phyloP scores from a whole-genome alignment of 1,140 invertebrate species.

The Scaptomyza montana region DNA sequence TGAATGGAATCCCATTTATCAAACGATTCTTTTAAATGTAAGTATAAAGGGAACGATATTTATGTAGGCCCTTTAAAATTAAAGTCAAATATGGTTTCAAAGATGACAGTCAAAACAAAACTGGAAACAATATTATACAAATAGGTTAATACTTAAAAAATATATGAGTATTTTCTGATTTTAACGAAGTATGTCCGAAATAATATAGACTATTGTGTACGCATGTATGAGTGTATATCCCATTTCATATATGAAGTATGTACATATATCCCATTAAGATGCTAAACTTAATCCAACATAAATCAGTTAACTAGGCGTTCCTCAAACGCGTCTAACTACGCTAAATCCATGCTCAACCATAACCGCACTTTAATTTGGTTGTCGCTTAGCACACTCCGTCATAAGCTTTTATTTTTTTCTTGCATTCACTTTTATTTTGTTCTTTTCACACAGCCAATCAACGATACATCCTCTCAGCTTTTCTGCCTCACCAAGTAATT shows the following conservation, averaged over 20 bases:
- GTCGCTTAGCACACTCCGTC: constrained; percentile 16
- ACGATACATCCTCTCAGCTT: constrained; percentile 45
- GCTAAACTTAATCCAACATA: constrained; percentile 34
- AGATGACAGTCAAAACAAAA: not conserved
- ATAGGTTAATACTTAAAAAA: constrained; percentile 35
- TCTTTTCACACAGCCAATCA: constrained; percentile 78
- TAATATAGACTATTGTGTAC: constrained; percentile 6
- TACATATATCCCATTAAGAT: not conserved
- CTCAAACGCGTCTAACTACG: constrained; percentile 54
- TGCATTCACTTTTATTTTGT: constrained; percentile 19
- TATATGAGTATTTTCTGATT: constrained; percentile 56
- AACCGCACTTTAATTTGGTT: constrained; percentile 5
- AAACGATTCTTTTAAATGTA: not conserved
- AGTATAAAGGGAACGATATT: too few species aligned
- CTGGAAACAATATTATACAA: constrained; percentile 10
- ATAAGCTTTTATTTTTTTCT: constrained; percentile 24
- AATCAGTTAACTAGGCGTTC: constrained; percentile 54
- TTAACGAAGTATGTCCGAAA: constrained; percentile 54
- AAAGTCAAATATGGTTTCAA: not conserved
- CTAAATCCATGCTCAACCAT: constrained; percentile 25
- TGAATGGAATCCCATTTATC: not conserved
- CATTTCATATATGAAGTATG: too few species aligned
- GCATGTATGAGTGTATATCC: constrained; percentile 6
- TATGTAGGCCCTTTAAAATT: not conserved
- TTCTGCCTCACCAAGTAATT: constrained; percentile 24